phyloP scores from a whole-genome alignment of 2,113 vertebrate species.

The Aix galericulata region DNA sequence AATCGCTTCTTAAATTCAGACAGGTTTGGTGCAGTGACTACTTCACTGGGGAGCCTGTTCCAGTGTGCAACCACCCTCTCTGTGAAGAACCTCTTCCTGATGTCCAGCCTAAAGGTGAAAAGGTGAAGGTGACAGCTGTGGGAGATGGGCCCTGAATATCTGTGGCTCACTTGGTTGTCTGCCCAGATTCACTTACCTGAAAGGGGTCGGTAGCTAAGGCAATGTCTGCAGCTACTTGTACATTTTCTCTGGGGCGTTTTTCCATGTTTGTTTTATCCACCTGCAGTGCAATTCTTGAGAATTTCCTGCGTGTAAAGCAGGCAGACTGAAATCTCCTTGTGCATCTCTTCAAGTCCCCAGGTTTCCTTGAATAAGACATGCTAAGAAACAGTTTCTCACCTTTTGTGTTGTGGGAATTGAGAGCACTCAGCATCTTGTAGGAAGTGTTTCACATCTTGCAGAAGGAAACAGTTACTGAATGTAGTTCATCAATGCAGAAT shows the following conservation, averaged over 20 bases:
- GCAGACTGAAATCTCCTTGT: neutral
- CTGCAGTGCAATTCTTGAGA: neutral
- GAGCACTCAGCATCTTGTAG: neutral
- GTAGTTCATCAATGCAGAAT: neutral
- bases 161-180: neutral
- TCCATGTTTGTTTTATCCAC: neutral
- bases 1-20: too few species aligned
- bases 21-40: too few species aligned
- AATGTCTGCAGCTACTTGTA: neutral
- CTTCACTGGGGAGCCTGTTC: too few species aligned
- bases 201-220: neutral
- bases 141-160: neutral
- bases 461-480: neutral
- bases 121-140: too few species aligned
- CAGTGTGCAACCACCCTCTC: too few species aligned
- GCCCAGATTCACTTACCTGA: conserved; percentile 50
- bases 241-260: neutral
- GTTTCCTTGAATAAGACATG: neutral
- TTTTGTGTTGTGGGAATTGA: neutral
- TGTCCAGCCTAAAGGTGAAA: too few species aligned
- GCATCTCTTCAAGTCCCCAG: neutral
- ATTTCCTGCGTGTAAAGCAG: neutral
- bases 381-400: neutral
- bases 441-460: neutral
- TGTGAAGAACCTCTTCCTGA: too few species aligned